Evolutionary conservation across 2,113 vertebrate species (phyloP), one percentile per base, ranked within the genome.

Genomic region (Meriones unguiculatus): DNA sequence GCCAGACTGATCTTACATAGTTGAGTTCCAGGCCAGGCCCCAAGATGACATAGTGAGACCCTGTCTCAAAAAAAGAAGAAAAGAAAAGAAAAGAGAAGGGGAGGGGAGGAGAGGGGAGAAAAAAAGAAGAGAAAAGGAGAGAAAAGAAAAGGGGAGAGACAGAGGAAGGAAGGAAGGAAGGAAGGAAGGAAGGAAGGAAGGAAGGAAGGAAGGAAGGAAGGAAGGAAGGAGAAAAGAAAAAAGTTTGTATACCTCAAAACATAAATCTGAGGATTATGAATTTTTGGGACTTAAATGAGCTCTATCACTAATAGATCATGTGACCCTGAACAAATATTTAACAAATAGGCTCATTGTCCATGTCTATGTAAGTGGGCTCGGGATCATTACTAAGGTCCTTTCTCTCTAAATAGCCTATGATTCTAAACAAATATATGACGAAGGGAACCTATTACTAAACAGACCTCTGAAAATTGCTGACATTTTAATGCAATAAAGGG

Each of bases 391-490:
- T 41, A 88, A 92, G 77, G 59, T 87, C n/a, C n/a, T 82, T 9
- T 82, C 87, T 38, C 32, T 86, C 93, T 91, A 80, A 90, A 28
- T 9, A 89, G 46, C 65, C 80, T 93, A 54, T 76, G n/a, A 90
- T 69, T 62, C 72, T 93, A 92, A 54, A 81, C 50, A 96, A 96
- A 84, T 3, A 62, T 7, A 84, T 70, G 20, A 65, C 62, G 85
- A 82, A 94, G 64, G 94, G 46, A 89, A 92, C 5, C 70, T 28
- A 7, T 89, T 89, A 73, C 69, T 87, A 87, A 91, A 57, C 59
- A 97, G 38, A 93, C 59, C 70, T 96, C 64, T 86, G 91, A 80
- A 91, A 95, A 95, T 0, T 85, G 32, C 78, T 94, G 65, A 89
- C 67, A 90, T 80, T 90, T 1, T 93, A 67, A 93, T 90, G 73